These are phyloP conservation scores for Aphaenogaster rudis DNA, from an alignment of 1,140 invertebrate species.

Conservation along the genomic window DNA sequence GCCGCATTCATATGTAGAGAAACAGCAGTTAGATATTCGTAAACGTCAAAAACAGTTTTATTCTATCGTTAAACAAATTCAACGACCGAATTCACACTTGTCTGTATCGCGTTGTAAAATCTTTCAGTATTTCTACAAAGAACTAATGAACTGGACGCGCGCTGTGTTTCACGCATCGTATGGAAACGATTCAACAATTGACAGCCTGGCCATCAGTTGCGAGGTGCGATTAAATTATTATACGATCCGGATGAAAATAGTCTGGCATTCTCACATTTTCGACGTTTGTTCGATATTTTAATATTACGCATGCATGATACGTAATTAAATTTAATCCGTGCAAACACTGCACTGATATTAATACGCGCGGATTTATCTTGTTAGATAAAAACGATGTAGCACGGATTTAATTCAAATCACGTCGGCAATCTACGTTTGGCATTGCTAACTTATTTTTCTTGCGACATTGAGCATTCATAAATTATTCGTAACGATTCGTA, in stretches of 20 bases:
- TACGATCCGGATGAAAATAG: slow-evolving; percentile 46
- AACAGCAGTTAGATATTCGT: slow-evolving; percentile 4
- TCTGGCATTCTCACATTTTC: slow-evolving; percentile 45
- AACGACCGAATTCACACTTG: neutral
- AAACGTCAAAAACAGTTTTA: slow-evolving; percentile 2
- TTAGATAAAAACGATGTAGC: slow-evolving; percentile 42
- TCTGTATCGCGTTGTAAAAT: slow-evolving; percentile 17
- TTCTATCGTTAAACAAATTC: slow-evolving; percentile 1
- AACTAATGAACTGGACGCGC: slow-evolving; percentile 33
- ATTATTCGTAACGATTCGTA: neutral
- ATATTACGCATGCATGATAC: slow-evolving; percentile 21
- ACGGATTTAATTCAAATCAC: slow-evolving; percentile 26
- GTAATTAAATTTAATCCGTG: slow-evolving; percentile 44
- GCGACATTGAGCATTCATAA: neutral
- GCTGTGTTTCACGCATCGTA: slow-evolving; percentile 8
- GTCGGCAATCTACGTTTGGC: neutral
- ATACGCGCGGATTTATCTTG: slow-evolving; percentile 23
- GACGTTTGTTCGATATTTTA: slow-evolving; percentile 57
- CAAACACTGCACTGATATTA: slow-evolving; percentile 45
- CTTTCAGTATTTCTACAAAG: slow-evolving; percentile 7
- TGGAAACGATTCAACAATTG: slow-evolving; percentile 32
- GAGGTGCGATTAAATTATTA: slow-evolving; percentile 61
- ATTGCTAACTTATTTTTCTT: slow-evolving; percentile 3
- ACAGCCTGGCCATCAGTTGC: slow-evolving; percentile 24
- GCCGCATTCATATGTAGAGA: neutral